Base-by-base conservation (phyloP, 2,797 vertebrate species). In the Lindbergichthys nudifrons region DNA sequence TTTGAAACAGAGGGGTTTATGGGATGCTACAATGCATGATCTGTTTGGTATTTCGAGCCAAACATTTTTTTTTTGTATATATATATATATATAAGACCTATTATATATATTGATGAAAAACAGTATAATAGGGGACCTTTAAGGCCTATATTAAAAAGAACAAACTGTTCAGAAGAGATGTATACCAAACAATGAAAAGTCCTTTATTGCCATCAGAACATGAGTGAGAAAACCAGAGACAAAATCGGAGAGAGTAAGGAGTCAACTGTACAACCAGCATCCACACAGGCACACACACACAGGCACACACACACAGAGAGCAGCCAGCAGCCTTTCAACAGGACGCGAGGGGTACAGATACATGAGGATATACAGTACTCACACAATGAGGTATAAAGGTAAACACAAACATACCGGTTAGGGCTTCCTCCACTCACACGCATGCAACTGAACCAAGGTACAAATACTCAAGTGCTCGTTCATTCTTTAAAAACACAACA, bases 141-240 rank as follows among this genome's bases (percentile, higher is more conserved):
- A 7, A 32, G 7, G 15, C 15, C 3, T 4, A 9, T 26, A 6
- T 30, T 43, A 12, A 58, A 69, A 87, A 78, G 62, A 70, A 88
- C 13, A 82, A 80, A 81, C 18, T 11, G 51, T 62, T 70, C 62
- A 43, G 75, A 74, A 81, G 85, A 82, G 79, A 63, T 75, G 30
- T 91, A 79, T 92, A 93, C 85, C 88, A 94, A 94, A 94, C 92
- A 93, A 93, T 93, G 92, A 94, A 94, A 94, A 93, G 90, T 93
- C 90, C 92, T 94, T 94, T 94, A 94, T 94, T 94, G 92, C 92
- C 93, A 93, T 93, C 92, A 93, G 93, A 92, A 93, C 90, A 93
- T 92, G 88, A 91, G 89, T 91, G 93, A 91, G 91, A 93, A 91
- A 92, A 92, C 87, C 87, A 92, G 88, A 91, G 86, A 93, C 83